phyloP scores from a whole-genome alignment of 2,113 vertebrate species.

The Phasianus colchicus region DNA sequence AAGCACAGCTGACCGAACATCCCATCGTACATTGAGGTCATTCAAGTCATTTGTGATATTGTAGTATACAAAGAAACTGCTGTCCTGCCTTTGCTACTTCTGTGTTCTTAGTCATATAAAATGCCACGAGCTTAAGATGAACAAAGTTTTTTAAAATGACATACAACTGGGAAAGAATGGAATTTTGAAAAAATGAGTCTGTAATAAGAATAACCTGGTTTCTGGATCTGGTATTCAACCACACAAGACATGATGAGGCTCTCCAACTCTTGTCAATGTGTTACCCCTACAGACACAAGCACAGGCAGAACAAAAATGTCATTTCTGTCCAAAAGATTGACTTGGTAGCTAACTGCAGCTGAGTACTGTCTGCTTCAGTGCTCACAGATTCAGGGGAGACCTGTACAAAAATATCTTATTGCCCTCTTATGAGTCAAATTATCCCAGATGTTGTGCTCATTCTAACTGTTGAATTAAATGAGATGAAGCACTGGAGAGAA shows the following conservation, averaged over 20 bases:
- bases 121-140: not conserved
- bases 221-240: not conserved
- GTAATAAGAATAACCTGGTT: not conserved
- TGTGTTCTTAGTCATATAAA: not conserved
- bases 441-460: not conserved
- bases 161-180: not conserved
- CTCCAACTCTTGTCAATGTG: not conserved
- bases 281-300: not conserved
- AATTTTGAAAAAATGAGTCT: not conserved
- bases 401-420: not conserved
- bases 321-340: not conserved
- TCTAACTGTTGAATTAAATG: not conserved
- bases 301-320: not conserved
- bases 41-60: not conserved
- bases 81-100: not conserved
- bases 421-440: not conserved
- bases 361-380: not conserved
- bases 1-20: not conserved
- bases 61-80: not conserved
- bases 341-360: not conserved
- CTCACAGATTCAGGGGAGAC: not conserved
- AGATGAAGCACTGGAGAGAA: slow-evolving; percentile 2
- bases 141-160: not conserved
- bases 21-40: not conserved
- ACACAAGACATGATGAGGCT: not conserved